Conservation (phyloP, 2,113 vertebrate genomes). For the Pelvicachromis taeniatus region DNA sequence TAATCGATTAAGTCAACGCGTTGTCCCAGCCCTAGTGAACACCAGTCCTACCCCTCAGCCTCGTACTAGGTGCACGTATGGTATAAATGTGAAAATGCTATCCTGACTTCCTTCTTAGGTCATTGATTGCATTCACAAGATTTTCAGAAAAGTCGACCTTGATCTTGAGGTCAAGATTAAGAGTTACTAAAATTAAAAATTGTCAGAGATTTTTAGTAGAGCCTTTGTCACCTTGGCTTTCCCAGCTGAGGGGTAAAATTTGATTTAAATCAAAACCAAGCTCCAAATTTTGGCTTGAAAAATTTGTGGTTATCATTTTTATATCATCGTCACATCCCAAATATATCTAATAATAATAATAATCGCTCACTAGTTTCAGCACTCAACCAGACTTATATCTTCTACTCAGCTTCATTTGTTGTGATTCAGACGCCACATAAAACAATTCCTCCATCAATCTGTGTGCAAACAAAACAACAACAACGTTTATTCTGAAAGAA, state of each 20-base stretch:
- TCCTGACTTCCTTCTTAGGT: neutral
- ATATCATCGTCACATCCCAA: neutral
- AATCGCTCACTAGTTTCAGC: neutral
- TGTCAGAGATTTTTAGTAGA: neutral
- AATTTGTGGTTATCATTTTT: neutral
- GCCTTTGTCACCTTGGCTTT: neutral
- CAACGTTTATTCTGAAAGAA: neutral
- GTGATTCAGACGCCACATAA: neutral
- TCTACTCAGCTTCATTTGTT: neutral
- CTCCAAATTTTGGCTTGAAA: neutral
- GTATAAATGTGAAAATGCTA: neutral
- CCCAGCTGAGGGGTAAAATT: neutral
- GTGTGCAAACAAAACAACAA: neutral
- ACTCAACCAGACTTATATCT: neutral
- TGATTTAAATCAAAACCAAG: neutral
- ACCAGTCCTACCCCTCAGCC: neutral
- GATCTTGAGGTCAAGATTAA: neutral
- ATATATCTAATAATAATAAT: neutral
- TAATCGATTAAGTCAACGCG: too few species aligned
- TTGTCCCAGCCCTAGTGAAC: too few species aligned
- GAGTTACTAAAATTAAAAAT: neutral
- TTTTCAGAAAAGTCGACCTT: neutral
- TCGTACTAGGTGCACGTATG: neutral
- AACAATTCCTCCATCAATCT: neutral
- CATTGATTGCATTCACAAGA: neutral